phyloP scores from a whole-genome alignment of 2,888 invertebrate species.

The Synanthedon andrenaeformis region DNA sequence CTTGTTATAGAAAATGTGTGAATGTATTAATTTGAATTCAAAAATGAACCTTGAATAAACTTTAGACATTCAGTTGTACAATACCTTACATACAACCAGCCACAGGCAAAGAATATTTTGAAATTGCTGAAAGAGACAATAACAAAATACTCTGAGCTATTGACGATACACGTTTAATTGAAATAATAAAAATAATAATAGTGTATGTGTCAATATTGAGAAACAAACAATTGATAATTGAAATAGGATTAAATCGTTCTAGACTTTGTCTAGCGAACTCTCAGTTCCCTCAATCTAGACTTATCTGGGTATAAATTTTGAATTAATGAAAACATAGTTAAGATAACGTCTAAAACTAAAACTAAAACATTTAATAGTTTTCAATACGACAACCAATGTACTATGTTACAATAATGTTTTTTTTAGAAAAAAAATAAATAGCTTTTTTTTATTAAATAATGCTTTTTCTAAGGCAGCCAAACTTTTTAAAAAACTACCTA shows the following conservation, averaged over 20 bases:
- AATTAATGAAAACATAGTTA: no score
- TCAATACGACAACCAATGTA: no score
- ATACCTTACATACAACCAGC: conserved; percentile 88
- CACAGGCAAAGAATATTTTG: conserved; percentile 88
- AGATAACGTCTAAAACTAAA: no score
- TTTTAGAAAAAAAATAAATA: no score
- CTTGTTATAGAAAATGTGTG: conserved; percentile 40
- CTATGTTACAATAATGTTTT: no score
- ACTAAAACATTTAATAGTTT: no score
- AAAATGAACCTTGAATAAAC: conserved; percentile 50
- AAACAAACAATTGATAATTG: not conserved
- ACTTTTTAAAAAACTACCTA: no score
- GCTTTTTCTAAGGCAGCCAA: no score
- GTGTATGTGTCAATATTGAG: not conserved
- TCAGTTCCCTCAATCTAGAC: no score
- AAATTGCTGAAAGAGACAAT: conserved; percentile 78
- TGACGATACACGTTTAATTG: conserved; percentile 1
- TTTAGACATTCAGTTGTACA: conserved; percentile 50
- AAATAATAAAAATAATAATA: not conserved
- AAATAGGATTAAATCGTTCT: not conserved
- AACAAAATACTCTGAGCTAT: conserved; percentile 67
- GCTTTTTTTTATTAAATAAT: no score
- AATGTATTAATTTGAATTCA: conserved; percentile 47
- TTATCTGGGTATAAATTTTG: no score
- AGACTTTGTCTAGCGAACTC: no score